Conservation (phyloP, 1,140 invertebrate species). For the Asobara japonica region DNA sequence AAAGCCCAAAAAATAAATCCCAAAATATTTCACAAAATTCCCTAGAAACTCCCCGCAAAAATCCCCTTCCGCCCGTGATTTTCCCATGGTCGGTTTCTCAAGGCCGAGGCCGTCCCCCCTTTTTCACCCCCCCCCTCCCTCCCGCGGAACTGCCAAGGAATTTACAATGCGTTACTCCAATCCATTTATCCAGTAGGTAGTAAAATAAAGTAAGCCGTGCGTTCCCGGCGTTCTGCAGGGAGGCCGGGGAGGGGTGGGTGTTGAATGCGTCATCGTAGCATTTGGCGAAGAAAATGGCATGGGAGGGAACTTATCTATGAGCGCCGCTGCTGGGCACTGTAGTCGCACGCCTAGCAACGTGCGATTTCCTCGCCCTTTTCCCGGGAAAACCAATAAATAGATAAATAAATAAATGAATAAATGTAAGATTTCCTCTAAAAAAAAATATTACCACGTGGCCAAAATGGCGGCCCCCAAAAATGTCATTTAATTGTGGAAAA, state of each 20-base stretch:
- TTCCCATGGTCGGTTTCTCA: conserved; percentile 30
- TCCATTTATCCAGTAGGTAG: no score
- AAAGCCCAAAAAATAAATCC: background rate
- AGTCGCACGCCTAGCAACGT: conserved; percentile 55
- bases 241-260: conserved; percentile 37
- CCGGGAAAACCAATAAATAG: no score
- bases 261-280: conserved; percentile 47
- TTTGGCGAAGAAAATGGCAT: conserved; percentile 27
- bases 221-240: no score
- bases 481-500: no score
- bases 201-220: background rate
- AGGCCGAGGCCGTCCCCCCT: conserved; percentile 23
- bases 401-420: no score
- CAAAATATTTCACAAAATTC: background rate
- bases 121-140: background rate
- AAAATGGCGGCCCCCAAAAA: no score
- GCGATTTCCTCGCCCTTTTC: no score
- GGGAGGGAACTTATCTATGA: conserved; percentile 14
- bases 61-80: conserved; percentile 6
- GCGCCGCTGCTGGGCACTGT: conserved; percentile 16
- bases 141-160: background rate
- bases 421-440: no score
- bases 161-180: background rate
- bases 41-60: background rate
- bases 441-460: no score